phyloP scores from a whole-genome alignment of 2,888 invertebrate genomes.

The Acrocyrtus sp. region DNA sequence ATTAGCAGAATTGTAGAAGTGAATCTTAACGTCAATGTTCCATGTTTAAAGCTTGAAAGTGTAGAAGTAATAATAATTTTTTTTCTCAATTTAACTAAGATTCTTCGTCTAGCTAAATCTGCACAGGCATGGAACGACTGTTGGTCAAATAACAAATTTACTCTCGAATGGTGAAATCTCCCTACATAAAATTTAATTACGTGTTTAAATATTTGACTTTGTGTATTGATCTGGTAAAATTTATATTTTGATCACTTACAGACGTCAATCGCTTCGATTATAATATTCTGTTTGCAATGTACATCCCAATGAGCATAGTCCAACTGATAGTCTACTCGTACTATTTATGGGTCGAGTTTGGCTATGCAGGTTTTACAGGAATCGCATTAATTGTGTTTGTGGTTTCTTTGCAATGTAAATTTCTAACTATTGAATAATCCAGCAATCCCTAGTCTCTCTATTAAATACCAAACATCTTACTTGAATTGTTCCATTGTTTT shows the following conservation, averaged over 20 bases:
- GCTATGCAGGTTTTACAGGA: conserved; percentile 78
- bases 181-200: conserved; percentile 92
- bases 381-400: conserved; percentile 81
- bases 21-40: too few relatives aligned
- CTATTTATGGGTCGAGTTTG: conserved; percentile 81
- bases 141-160: conserved; percentile 93
- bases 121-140: conserved; percentile 87
- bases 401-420: conserved; percentile 85
- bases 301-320: conserved; percentile 88
- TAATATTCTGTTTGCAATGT: conserved; percentile 72
- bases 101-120: conserved; percentile 69
- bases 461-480: too few relatives aligned
- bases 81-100: too few relatives aligned
- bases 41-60: too few relatives aligned
- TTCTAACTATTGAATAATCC: too few relatives aligned
- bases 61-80: too few relatives aligned
- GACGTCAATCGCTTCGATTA: conserved; percentile 46
- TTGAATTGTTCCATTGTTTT: not conserved
- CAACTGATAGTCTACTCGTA: conserved; percentile 83
- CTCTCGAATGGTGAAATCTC: conserved; percentile 87
- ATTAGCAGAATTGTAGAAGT: too few relatives aligned
- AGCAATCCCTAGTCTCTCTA: too few relatives aligned
- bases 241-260: conserved; percentile 5
- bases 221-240: not conserved
- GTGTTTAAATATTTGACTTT: conserved; percentile 79